Evolutionary conservation across 2,888 invertebrate genomes (phyloP), one percentile per base, ranked within the genome.

Genomic region (Azorinus chamasolen): DNA sequence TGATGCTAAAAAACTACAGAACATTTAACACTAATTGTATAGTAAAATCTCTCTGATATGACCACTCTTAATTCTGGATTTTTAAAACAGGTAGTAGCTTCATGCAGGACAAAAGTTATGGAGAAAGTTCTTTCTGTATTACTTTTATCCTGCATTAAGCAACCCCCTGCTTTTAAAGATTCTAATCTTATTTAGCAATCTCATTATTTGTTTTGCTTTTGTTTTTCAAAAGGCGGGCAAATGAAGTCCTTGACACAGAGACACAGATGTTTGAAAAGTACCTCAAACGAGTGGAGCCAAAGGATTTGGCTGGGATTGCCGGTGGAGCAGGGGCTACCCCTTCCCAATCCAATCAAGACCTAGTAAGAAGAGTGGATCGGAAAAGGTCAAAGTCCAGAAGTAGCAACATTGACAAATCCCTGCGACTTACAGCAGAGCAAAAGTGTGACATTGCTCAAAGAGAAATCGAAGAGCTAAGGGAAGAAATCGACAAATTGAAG

Each of bases 401-500:
- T 62, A 46, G 57, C n/a, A 87, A 87, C 32, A 84, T 89, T 24
- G 93, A 93, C 69, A 87, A 89, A 65, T 88, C 89, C 12, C 83
- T 92, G 27, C 84, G 88, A 50, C 86, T 93, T 14, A 87, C 88
- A 27, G 89, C 92, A 48, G 93, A 93, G 78, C 93, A 93, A 78
- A 93, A 93, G 81, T 93, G 93, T 87, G 93, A 93, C 64, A 93
- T 93, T 65, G 92, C 93, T 43, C 92, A 92, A 76, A 83, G 91
- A 75, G 93, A 93, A 83, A 91, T 93, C 43, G 93, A 93, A 75
- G 92, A 92, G 70, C 82, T 91, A 5, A 83, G 88, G 65, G 91
- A 91, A 57, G 92, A 93, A 51, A 91, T 91, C 61, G 88, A 90
- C 39, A 89, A 87, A 62, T 71, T 91, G 55, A 89, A 90, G 59